Percentiles rank a stretch among this genome's conserved stretches.
phyloP scores from a whole-genome alignment of 2,888 invertebrate species.

The Pristionchus fissidentatus region DNA sequence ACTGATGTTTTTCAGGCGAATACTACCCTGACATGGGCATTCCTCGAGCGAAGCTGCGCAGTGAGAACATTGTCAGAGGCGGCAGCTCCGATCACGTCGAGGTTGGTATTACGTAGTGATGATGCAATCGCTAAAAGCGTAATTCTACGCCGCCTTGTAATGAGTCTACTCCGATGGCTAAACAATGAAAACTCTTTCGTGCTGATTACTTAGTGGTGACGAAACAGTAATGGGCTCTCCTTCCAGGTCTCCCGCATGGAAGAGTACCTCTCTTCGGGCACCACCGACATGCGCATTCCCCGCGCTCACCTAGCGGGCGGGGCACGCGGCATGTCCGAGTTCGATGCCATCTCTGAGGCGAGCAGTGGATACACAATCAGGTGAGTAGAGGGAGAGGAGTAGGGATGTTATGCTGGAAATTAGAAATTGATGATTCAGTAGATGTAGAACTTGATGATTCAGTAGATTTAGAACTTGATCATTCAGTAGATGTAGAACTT shows the following conservation, averaged over 20 bases:
- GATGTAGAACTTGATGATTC: too few species aligned
- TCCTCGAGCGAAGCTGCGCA: conserved; percentile 74
- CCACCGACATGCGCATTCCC: conserved; percentile 70
- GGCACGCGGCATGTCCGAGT: conserved; percentile 53
- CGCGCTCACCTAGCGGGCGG: conserved; percentile 69
- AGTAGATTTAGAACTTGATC: too few species aligned
- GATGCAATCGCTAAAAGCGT: conserved; percentile 13
- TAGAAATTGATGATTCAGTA: too few species aligned
- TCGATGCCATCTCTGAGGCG: conserved; percentile 66
- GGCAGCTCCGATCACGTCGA: conserved; percentile 44
- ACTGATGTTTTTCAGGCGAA: conserved; percentile 55
- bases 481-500: too few species aligned
- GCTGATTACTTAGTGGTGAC: background rate
- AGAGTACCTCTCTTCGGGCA: conserved; percentile 66
- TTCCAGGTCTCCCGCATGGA: conserved; percentile 69
- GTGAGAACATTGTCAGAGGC: conserved; percentile 47
- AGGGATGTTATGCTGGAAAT: too few species aligned
- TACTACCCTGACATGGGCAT: conserved; percentile 75
- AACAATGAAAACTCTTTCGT: conserved; percentile 44
- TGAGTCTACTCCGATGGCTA: background rate
- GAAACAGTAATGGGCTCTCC: too few species aligned
- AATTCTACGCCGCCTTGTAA: too few species aligned
- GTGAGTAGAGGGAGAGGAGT: too few species aligned
- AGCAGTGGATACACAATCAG: conserved; percentile 74
- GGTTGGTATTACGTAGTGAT: conserved; percentile 44